Evolutionary conservation across 2,888 invertebrate genomes (phyloP).

Genomic region (Cistogaster globosa): DNA sequence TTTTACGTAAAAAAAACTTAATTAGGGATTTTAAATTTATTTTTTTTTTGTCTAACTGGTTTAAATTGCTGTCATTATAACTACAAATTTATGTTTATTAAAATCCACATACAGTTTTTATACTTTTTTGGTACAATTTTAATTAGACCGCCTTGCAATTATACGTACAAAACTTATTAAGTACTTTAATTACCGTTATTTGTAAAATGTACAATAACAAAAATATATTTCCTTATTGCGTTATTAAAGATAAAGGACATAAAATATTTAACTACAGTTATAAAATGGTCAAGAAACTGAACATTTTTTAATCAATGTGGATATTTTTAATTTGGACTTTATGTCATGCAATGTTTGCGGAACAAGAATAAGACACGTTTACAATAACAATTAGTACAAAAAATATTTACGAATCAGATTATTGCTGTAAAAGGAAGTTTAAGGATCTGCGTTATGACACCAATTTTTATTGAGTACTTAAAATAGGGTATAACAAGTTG

Average conservation of each 20-base stretch:
- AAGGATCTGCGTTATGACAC: too few species aligned
- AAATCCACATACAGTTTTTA: slow-evolving; percentile 13
- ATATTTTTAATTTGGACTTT: too few species aligned
- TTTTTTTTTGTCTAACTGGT: not conserved
- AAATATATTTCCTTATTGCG: not conserved
- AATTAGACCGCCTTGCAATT: not conserved
- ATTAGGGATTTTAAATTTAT: not conserved
- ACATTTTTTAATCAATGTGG: too few species aligned
- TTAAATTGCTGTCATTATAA: slow-evolving; percentile 29
- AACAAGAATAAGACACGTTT: too few species aligned
- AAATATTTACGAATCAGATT: too few species aligned
- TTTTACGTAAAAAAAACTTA: not conserved
- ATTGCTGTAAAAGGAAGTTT: too few species aligned
- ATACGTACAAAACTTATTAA: slow-evolving; percentile 21
- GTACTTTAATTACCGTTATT: slow-evolving; percentile 37
- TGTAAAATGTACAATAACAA: not conserved
- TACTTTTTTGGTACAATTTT: not conserved
- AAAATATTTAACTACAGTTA: too few species aligned
- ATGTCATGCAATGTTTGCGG: too few species aligned
- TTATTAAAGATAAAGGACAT: not conserved
- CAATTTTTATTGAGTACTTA: too few species aligned
- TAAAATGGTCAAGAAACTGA: too few species aligned
- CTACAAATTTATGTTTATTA: slow-evolving; percentile 2
- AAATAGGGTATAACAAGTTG: too few species aligned
- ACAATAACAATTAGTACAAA: too few species aligned